Percentiles rank a stretch among this genome's conserved stretches.
Conservation (phyloP, 2,888 invertebrate genomes). For the Cataglyphis cursor region DNA sequence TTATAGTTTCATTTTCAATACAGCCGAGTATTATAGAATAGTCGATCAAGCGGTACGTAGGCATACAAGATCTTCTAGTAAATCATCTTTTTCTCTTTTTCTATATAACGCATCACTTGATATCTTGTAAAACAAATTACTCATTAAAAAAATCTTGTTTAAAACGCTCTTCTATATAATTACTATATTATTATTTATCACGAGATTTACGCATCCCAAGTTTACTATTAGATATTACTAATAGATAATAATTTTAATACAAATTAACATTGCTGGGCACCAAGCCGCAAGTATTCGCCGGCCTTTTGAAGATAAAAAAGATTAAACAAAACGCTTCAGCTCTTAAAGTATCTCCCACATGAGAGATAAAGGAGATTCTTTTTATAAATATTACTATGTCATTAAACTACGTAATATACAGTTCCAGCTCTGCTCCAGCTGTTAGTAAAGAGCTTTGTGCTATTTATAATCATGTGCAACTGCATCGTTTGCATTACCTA, state of each 20-base stretch:
- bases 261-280: conserved; percentile 75
- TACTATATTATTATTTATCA: conserved; percentile 77
- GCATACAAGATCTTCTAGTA: conserved; percentile 33
- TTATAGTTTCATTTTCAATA: conserved; percentile 16
- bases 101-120: neutral
- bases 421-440: conserved; percentile 80
- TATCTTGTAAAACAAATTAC: conserved; percentile 40
- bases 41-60: conserved; percentile 33
- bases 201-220: conserved; percentile 77
- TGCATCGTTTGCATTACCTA: conserved; percentile 77
- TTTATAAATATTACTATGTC: conserved; percentile 77
- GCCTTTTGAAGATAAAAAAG: conserved; percentile 73
- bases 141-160: conserved; percentile 26
- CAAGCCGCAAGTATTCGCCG: conserved; percentile 68
- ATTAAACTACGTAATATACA: conserved; percentile 82
- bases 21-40: conserved; percentile 32
- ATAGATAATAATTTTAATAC: conserved; percentile 76
- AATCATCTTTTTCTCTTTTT: conserved; percentile 25
- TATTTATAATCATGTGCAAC: conserved; percentile 86
- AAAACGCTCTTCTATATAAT: conserved; percentile 80
- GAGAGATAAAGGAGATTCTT: conserved; percentile 65
- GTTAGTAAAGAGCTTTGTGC: conserved; percentile 84
- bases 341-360: conserved; percentile 66
- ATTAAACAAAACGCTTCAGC: conserved; percentile 78
- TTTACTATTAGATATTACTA: conserved; percentile 56